Evolutionary conservation across 2,797 vertebrate genomes (phyloP), one percentile per base, ranked within the genome.

Genomic region (Amphiprion clarkii): DNA sequence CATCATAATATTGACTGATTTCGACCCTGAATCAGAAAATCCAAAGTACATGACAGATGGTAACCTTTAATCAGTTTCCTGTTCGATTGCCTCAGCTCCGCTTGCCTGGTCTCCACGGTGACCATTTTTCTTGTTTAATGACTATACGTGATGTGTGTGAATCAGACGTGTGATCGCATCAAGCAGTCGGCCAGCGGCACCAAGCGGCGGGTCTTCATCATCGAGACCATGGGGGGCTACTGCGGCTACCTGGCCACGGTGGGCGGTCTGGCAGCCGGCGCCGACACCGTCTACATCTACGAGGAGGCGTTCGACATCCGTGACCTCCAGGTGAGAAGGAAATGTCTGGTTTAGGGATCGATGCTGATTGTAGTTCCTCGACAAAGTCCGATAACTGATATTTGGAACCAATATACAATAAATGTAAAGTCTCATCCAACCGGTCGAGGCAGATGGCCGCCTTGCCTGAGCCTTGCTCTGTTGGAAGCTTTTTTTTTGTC

Each of bases 171-270:
- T 4, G 89, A 99, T 87, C 97, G 97, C 86, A 99, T 99, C 94
- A 99, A 99, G 75, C 96, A 98, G 90, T 99, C 98, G 0, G 98
- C 98, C 90, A 98, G 97, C 0, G 97, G 98, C 54, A 99, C 97
- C 69, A 99, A 99, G 90, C 93, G 96, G 0, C 95, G 97, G 0
- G 97, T 99, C 1, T 99, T 99, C 94, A 99, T 99, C 95, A 99
- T 99, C 0, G 98, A 99, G 93, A 98, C 98, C 11, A 99, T 99
- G 98, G 97, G 98, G 0, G 98, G 98, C 36, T 99, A 97, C 88
- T 98, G 98, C 0, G 98, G 98, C 6, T 99, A 99, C 84, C 94
- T 99, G 94, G 97, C 97, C 69, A 98, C 95, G 3, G 97, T 99
- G 93, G 97, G 97, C 0, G 98, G 94, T 1, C 95, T 99, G 5